A percentile compares a stretch with the other conserved stretches of the same genome.
These are phyloP conservation scores for Drosophila tropicalis DNA, from an alignment of 1,140 invertebrate species.

Conservation along the genomic window DNA sequence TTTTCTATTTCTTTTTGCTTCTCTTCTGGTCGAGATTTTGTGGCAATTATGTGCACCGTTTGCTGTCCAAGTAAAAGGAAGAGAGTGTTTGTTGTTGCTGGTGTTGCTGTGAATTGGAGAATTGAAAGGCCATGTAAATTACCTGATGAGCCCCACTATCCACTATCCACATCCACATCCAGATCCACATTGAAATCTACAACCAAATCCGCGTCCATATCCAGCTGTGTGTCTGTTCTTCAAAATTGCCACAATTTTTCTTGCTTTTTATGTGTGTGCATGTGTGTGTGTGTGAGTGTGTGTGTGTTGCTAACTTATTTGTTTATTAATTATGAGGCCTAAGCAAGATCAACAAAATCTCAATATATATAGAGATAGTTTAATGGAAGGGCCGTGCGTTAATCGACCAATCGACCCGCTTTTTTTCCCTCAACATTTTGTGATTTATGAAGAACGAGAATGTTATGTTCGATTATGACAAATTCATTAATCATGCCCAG, in stretches of 20 bases:
- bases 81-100: slow-evolving; percentile 54
- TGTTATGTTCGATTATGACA: slow-evolving; percentile 57
- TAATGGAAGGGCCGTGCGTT: slow-evolving; percentile 55
- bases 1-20: slow-evolving; percentile 43
- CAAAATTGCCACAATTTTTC: slow-evolving; percentile 70
- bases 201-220: slow-evolving; percentile 38
- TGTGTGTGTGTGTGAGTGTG: slow-evolving; percentile 42
- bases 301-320: slow-evolving; percentile 53
- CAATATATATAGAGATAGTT: slow-evolving; percentile 29
- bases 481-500: slow-evolving; percentile 74
- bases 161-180: not conserved
- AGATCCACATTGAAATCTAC: not conserved
- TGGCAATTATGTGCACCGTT: slow-evolving; percentile 76
- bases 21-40: slow-evolving; percentile 70
- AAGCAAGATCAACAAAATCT: slow-evolving; percentile 32
- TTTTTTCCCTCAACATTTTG: slow-evolving; percentile 37
- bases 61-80: slow-evolving; percentile 73
- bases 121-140: slow-evolving; percentile 80
- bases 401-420: slow-evolving; percentile 55
- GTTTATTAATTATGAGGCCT: slow-evolving; percentile 74
- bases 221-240: slow-evolving; percentile 64
- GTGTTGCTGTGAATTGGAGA: slow-evolving; percentile 48
- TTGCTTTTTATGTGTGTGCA: slow-evolving; percentile 22
- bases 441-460: slow-evolving; percentile 68
- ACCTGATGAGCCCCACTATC: slow-evolving; percentile 57